These are phyloP conservation scores for Cherax destructor DNA, from an alignment of 1,140 invertebrate genomes.

Conservation along the genomic window DNA sequence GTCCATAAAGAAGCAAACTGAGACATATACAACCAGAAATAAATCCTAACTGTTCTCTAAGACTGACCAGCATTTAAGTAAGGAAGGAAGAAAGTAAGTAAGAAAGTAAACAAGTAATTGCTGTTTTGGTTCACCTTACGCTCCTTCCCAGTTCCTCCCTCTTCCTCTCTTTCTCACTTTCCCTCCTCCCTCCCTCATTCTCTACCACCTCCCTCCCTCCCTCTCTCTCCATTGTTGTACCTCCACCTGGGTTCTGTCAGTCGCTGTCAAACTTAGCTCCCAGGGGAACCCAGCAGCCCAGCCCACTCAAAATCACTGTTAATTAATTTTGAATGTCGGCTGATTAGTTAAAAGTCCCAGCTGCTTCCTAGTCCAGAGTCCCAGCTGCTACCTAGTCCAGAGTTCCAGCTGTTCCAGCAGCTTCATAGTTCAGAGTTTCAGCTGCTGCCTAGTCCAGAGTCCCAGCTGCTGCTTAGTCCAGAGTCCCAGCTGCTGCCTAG, in stretches of 20 bases:
- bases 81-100: too few species aligned
- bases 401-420: not conserved
- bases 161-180: not conserved
- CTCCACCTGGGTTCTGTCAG: not conserved
- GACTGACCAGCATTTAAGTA: too few species aligned
- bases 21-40: too few species aligned
- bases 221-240: not conserved
- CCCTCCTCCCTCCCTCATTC: not conserved
- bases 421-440: too few species aligned
- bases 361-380: too few species aligned
- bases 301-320: not conserved
- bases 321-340: slow-evolving; percentile 13
- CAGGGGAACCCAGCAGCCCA: not conserved
- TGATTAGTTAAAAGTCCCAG: not conserved
- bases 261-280: slow-evolving; percentile 9
- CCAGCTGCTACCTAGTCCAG: not conserved
- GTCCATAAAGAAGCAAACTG: too few species aligned
- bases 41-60: too few species aligned
- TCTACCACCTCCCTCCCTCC: not conserved
- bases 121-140: not conserved
- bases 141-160: not conserved
- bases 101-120: too few species aligned
- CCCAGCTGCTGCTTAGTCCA: too few species aligned
- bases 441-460: too few species aligned
- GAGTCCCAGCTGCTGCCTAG: too few species aligned